Conservation (phyloP, 1,140 invertebrate species). For the Drosophila sturtevanti region DNA sequence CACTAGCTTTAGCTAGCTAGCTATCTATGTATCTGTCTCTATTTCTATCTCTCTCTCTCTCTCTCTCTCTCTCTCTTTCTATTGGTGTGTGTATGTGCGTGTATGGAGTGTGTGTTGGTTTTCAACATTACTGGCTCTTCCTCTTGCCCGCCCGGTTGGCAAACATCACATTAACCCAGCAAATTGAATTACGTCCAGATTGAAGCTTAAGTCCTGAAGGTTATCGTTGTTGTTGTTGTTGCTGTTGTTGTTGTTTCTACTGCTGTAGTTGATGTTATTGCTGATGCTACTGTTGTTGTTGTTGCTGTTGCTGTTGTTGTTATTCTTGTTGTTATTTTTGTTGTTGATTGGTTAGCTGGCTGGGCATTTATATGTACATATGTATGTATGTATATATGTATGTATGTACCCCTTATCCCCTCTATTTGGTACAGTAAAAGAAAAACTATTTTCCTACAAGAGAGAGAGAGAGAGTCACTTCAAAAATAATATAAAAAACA, state of each 20-base stretch:
- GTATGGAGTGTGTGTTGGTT: too few species aligned
- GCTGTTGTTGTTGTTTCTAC: not conserved
- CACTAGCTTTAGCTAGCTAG: not conserved
- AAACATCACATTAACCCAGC: constrained; percentile 78
- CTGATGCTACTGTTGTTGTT: not conserved
- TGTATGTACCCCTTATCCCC: too few species aligned
- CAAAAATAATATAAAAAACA: too few species aligned
- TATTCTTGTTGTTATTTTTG: not conserved
- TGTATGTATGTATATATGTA: too few species aligned
- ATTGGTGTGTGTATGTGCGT: too few species aligned
- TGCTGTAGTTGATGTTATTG: not conserved
- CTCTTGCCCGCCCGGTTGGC: constrained; percentile 46
- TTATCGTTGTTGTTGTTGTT: constrained; percentile 28
- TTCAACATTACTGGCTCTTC: not conserved
- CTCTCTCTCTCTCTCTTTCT: not conserved
- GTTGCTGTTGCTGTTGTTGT: too few species aligned
- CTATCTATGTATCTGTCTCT: not conserved
- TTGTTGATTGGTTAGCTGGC: constrained; percentile 1
- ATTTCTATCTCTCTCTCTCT: not conserved
- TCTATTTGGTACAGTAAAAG: too few species aligned
- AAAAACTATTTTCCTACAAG: too few species aligned
- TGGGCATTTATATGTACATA: not conserved
- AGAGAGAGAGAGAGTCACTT: too few species aligned
- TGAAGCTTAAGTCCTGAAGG: constrained; percentile 51
- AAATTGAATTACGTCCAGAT: constrained; percentile 75